A percentile compares a stretch with the other conserved stretches of the same genome.
Conservation (phyloP, 2,797 vertebrate genomes). For the Leptoclinus maculatus region DNA sequence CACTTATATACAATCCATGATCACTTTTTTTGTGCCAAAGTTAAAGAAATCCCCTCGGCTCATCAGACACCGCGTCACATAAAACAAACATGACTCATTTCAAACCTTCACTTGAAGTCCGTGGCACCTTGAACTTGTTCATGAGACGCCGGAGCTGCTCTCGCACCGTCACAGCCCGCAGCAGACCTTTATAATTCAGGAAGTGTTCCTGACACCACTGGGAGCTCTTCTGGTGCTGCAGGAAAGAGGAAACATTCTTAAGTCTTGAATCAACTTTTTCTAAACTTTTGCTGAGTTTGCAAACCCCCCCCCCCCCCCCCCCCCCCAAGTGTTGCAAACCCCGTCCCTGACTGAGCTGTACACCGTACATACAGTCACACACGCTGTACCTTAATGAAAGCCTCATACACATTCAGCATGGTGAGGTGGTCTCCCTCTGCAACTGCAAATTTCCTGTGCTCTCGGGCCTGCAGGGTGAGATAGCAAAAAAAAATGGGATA, state of each 20-base stretch:
- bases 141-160: constrained; percentile 97
- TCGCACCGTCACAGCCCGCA: constrained; percentile 91
- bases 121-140: constrained; percentile 96
- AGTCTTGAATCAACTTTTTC: constrained; percentile 9
- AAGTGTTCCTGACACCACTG: constrained; percentile 99
- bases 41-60: not conserved
- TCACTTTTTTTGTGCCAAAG: not conserved
- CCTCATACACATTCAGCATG: constrained; percentile 98
- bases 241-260: not conserved
- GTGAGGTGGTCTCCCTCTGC: constrained; percentile 98
- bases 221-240: constrained; percentile 95
- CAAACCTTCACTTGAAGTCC: constrained; percentile 95
- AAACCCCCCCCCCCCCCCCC: too few species aligned
- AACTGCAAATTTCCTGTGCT: constrained; percentile 97
- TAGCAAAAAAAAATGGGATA: constrained; percentile 26
- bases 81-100: not conserved
- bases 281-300: constrained; percentile 5
- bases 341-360: not conserved
- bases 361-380: not conserved
- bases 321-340: not conserved
- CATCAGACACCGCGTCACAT: too few species aligned
- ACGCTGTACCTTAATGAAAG: constrained; percentile 92
- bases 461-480: constrained; percentile 85
- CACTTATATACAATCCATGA: too few species aligned
- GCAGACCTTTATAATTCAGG: constrained; percentile 97